Evolutionary conservation across 2,888 invertebrate species (phyloP).

Genomic region (Ethmia dodecea): DNA sequence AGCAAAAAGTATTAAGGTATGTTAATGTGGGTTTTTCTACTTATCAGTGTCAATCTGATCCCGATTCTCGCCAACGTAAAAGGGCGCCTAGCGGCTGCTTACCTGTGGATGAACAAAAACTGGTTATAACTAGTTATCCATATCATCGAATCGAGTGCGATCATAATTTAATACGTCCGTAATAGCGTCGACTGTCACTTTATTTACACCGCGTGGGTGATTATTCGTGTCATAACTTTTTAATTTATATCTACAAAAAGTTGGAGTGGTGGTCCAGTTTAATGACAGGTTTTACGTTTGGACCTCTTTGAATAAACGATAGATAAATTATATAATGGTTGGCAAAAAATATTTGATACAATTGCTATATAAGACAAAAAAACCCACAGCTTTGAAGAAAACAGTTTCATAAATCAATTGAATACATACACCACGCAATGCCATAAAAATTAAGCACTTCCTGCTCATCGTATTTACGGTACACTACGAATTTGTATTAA

Average conservation of each 20-base stretch:
- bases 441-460: conserved; percentile 36
- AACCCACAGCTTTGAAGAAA: too few relatives aligned
- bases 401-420: too few relatives aligned
- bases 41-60: background rate
- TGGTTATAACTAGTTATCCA: conserved; percentile 6
- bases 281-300: background rate
- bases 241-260: conserved; percentile 9
- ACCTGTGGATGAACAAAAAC: conserved; percentile 10
- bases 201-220: conserved; percentile 37
- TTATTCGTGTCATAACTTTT: conserved; percentile 21
- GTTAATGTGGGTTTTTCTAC: too few relatives aligned
- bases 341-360: too few relatives aligned
- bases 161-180: conserved; percentile 22
- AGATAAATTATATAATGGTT: too few relatives aligned
- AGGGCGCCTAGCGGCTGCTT: conserved; percentile 8
- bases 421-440: too few relatives aligned
- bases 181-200: conserved; percentile 41
- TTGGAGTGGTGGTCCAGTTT: background rate
- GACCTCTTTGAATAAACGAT: too few relatives aligned
- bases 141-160: conserved; percentile 9
- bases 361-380: too few relatives aligned
- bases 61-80: background rate
- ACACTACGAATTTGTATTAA: conserved; percentile 57
- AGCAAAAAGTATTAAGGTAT: too few relatives aligned
- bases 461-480: conserved; percentile 45